Conservation (phyloP, 2,113 vertebrate species). For the Perca schrenkii region DNA sequence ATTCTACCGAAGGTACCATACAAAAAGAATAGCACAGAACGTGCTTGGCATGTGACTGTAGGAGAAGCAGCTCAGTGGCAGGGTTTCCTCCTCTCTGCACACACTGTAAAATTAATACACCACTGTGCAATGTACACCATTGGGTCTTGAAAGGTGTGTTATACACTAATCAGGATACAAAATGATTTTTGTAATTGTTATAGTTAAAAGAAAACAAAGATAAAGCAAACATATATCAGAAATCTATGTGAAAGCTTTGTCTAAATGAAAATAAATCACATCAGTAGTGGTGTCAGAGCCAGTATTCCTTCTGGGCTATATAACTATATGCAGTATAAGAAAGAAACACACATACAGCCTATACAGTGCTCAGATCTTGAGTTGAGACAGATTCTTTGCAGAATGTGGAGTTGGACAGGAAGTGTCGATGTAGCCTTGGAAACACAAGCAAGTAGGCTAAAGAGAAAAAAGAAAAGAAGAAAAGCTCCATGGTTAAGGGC, state of each 20-base stretch:
- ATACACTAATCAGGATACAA: background rate
- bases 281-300: background rate
- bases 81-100: slow-evolving; percentile 1
- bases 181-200: background rate
- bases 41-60: slow-evolving; percentile 45
- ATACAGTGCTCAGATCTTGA: slow-evolving; percentile 38
- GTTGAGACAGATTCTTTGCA: slow-evolving; percentile 24
- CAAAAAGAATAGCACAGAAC: slow-evolving; percentile 55
- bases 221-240: background rate
- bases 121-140: background rate
- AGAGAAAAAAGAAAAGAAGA: background rate
- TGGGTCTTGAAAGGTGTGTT: background rate
- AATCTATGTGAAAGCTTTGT: too few species aligned
- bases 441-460: slow-evolving; percentile 21
- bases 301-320: too few species aligned
- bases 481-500: background rate
- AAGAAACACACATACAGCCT: slow-evolving; percentile 15
- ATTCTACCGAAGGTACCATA: slow-evolving; percentile 49
- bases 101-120: background rate
- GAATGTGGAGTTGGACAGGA: slow-evolving; percentile 30
- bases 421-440: slow-evolving; percentile 21
- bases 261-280: background rate
- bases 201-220: background rate
- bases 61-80: slow-evolving; percentile 5
- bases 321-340: background rate